Base-by-base conservation (phyloP, 2,797 vertebrate species). In the Megaceryle alcyon region DNA sequence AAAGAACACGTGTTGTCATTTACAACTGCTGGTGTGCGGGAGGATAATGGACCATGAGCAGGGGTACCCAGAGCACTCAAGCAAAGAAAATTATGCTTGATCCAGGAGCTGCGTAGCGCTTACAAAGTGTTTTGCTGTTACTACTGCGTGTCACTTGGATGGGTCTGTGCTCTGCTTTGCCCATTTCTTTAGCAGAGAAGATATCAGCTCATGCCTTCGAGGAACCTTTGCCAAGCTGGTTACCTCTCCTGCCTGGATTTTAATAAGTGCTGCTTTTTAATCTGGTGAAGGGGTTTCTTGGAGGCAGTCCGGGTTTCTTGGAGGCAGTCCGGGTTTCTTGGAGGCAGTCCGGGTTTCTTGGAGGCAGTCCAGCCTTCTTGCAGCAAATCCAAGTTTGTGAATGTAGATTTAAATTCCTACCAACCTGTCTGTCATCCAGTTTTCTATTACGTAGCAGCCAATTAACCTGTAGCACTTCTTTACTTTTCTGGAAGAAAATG, bases 381-480 rank as follows among this genome's bases (percentile, higher is more conserved):
- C 64, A 57, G 64, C 68, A 82, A 66, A 73, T 80, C 71, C 83
- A 73, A n/a, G 60, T 35, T 65, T 35, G 48, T 29, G 8, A 66
- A 73, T 41, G 43, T 77, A 31, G 53, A 29, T 89, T 80, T 64
- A 35, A 85, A 87, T 85, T 80, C 90, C 53, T 70, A 20, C 78
- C 68, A 35, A 10, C 87, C 75, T 31, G 16, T 71, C 73, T 73
- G 31, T 64, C 95, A 82, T 61, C 82, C 64, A 1, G 0, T 33
- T 90, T 56, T 57, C 71, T 89, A 0, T 85, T 68, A 31, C 1
- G 28, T 51, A 71, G 54, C 73, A 77, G 44, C 75, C 81, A 80
- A 26, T 94, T 89, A 92, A 86, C 75, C 86, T 72, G 41, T 64
- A 63, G n/a, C 54, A 60, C 86, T 49, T 75, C 53, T 71, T 87